Conservation (phyloP, 2,888 invertebrate species). For the Mythimna ferrago region DNA sequence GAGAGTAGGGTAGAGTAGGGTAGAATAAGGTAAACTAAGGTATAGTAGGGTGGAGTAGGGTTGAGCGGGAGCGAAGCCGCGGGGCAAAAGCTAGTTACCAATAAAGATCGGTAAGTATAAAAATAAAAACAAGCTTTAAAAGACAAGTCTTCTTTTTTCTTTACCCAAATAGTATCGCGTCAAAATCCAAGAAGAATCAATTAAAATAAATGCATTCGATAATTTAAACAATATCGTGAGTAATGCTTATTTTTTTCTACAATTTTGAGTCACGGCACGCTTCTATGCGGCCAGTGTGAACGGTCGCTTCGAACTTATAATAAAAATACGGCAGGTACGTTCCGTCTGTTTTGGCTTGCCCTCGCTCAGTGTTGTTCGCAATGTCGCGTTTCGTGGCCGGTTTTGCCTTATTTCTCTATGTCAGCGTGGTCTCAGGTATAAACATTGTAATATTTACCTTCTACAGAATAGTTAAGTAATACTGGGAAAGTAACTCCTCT, state of each 20-base stretch:
- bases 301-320: conserved; percentile 14
- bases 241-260: background rate
- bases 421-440: conserved; percentile 46
- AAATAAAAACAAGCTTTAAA: background rate
- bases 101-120: too few relatives aligned
- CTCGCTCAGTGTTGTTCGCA: conserved; percentile 38
- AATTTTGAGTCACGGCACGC: conserved; percentile 14
- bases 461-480: background rate
- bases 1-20: too few relatives aligned
- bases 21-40: too few relatives aligned
- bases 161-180: background rate
- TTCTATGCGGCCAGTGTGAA: conserved; percentile 9
- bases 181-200: background rate
- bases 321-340: conserved; percentile 12
- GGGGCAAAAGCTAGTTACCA: too few relatives aligned
- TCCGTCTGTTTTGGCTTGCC: conserved; percentile 19
- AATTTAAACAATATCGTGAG: conserved; percentile 7
- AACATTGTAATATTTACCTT: conserved; percentile 16
- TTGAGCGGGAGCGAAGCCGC: too few relatives aligned
- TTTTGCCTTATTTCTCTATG: conserved; percentile 28
- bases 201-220: conserved; percentile 18
- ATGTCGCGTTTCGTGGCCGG: conserved; percentile 55
- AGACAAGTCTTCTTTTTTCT: background rate
- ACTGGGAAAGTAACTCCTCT: background rate
- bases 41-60: too few relatives aligned